Base-by-base conservation (phyloP, 2,888 invertebrate species). In the Agonopterix subpropinquella region DNA sequence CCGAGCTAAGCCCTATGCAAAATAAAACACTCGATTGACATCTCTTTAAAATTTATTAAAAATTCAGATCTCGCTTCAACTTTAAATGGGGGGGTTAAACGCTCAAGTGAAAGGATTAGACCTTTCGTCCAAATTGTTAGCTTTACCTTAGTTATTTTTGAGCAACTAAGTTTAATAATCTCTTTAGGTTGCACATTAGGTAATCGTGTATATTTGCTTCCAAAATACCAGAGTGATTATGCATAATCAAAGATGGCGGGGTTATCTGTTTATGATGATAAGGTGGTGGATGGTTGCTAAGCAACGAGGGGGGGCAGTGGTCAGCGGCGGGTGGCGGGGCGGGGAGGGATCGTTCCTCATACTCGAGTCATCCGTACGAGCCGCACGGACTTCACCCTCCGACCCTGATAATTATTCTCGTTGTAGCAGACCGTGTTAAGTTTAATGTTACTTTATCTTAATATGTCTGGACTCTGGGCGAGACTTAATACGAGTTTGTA, bases 41-140 rank as follows among this genome's bases (percentile, higher is more conserved):
- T 87, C 83, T 83, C 82, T 83, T 83, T 82, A 83, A 86, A 85
- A 86, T 84, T 81, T 87, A 86, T 88, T 86, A 88, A 87, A 86
- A 82, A 88, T 88, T 85, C 84, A 88, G 72, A 60, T 65, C 71
- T 65, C 71, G 80, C 80, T 86, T 83, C 72, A 71, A 81, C 78
- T 83, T 80, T 73, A 77, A 80, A 80, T 72, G 72, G 81, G 77
- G 76, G 28, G 83, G 81, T 83, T 86, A 85, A 86, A 82, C 70
- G 80, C 74, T 84, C 74, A 77, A 77, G 79, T 65, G 80, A 81
- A 86, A 83, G 84, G 85, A 85, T 82, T 28, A 28, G 84, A 79
- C 68, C 64, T 65, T 61, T 62, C 61, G 61, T 62, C 64, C 53
- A 57, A 59, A 65, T 62, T 60, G 57, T 60, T 59, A 58, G 57